Percentiles rank a stretch among this genome's conserved stretches.
Conservation (phyloP, 2,113 vertebrate genomes). For the Hippolais icterina region DNA sequence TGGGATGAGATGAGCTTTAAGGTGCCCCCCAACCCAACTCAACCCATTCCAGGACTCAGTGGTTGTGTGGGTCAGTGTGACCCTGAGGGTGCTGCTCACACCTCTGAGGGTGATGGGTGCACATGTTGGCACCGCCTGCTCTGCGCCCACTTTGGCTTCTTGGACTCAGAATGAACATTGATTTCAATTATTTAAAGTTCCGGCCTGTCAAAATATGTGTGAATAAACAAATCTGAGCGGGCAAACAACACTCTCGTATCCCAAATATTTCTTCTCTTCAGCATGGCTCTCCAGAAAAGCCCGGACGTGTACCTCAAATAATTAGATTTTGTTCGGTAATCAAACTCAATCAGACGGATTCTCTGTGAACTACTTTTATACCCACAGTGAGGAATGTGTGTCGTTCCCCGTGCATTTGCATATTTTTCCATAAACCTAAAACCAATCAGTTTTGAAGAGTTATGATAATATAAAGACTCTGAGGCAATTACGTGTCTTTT, state of each 20-base stretch:
- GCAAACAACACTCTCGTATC: slow-evolving; percentile 41
- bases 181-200: neutral
- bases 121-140: accelerated
- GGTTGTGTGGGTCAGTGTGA: neutral
- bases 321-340: slow-evolving; percentile 80
- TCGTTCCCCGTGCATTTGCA: slow-evolving; percentile 70
- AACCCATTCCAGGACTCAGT: accelerated
- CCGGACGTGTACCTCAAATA: slow-evolving; percentile 66
- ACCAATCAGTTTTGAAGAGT: slow-evolving; percentile 84
- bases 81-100: accelerated
- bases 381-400: slow-evolving; percentile 68
- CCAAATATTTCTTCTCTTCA: slow-evolving; percentile 58
- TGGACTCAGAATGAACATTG: accelerated
- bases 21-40: neutral
- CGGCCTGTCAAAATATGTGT: slow-evolving; percentile 41
- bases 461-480: slow-evolving; percentile 82
- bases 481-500: slow-evolving; percentile 80
- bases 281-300: slow-evolving; percentile 63
- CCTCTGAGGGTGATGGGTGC: accelerated
- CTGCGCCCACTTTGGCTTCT: accelerated
- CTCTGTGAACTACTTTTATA: slow-evolving; percentile 73
- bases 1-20: neutral
- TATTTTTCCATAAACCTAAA: slow-evolving; percentile 84
- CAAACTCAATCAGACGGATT: slow-evolving; percentile 76
- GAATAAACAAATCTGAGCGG: slow-evolving; percentile 23